Evolutionary conservation across 2,113 vertebrate genomes (phyloP).

Genomic region (Oplegnathus fasciatus): DNA sequence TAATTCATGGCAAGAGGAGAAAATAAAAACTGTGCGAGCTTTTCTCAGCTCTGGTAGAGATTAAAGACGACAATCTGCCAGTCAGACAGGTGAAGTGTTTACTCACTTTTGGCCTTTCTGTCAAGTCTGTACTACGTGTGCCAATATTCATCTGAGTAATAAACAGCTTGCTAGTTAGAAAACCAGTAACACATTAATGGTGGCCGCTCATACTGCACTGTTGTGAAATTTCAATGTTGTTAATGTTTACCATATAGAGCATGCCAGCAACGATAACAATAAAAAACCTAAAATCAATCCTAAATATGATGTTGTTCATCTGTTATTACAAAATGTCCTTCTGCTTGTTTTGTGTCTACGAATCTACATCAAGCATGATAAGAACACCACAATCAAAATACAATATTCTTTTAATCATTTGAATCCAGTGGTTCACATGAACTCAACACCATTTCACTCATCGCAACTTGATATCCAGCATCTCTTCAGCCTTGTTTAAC

Average conservation of each 20-base stretch:
- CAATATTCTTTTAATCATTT: constrained; percentile 69
- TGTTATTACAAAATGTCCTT: constrained; percentile 8
- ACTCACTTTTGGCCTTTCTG: constrained; percentile 45
- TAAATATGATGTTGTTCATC: constrained; percentile 9
- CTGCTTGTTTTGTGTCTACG: background rate
- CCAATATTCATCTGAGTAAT: constrained; percentile 37
- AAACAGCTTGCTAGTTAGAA: constrained; percentile 41
- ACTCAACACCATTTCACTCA: constrained; percentile 24
- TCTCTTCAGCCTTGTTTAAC: background rate
- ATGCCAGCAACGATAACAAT: constrained; percentile 70
- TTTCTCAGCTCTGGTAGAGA: constrained; percentile 44
- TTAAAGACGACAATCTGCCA: constrained; percentile 56
- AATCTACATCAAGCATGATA: constrained; percentile 20
- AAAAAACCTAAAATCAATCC: constrained; percentile 52
- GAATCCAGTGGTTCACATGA: constrained; percentile 55
- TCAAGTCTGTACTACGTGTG: constrained; percentile 57
- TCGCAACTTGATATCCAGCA: constrained; percentile 12
- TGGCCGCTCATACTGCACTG: constrained; percentile 52
- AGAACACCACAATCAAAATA: constrained; percentile 42
- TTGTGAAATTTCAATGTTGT: constrained; percentile 69
- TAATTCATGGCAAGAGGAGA: background rate
- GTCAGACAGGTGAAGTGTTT: constrained; percentile 38
- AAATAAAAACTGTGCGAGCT: constrained; percentile 16
- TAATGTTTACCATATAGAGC: constrained; percentile 73
- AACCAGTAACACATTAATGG: constrained; percentile 16